Evolutionary conservation across 1,140 invertebrate species (phyloP).

Genomic region (Delia radicum): DNA sequence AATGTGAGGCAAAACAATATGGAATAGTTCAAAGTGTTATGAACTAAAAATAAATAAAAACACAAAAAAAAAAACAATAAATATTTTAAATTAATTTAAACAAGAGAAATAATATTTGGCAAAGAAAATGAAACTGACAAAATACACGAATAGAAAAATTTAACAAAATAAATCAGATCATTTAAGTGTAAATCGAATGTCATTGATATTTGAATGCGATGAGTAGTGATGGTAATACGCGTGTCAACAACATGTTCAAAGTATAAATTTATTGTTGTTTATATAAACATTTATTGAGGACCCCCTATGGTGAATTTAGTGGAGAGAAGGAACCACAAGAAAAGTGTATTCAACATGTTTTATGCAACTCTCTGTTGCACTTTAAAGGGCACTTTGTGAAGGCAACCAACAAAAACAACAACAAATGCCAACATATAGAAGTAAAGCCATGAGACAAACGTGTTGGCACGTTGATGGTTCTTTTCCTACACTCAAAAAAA

Average conservation of each 20-base stretch:
- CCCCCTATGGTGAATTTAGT: background rate
- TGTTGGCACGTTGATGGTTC: background rate
- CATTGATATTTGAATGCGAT: too few relatives aligned
- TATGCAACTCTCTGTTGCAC: background rate
- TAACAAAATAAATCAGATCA: too few relatives aligned
- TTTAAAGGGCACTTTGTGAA: background rate
- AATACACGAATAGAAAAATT: too few relatives aligned
- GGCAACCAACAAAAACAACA: background rate
- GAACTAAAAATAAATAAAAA: too few relatives aligned
- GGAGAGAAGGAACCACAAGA: background rate
- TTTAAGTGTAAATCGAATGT: too few relatives aligned
- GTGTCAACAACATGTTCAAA: background rate
- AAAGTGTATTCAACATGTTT: background rate
- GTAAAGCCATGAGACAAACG: background rate
- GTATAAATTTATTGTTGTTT: background rate
- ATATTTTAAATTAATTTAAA: too few relatives aligned
- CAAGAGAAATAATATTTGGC: too few relatives aligned
- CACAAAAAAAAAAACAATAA: too few relatives aligned
- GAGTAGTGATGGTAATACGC: background rate
- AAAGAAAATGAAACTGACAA: too few relatives aligned
- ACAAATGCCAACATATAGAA: background rate
- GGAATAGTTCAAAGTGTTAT: too few relatives aligned
- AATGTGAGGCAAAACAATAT: too few relatives aligned
- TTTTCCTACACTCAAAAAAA: background rate
- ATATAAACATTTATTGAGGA: background rate